Evolutionary conservation across 2,113 vertebrate species (phyloP).

Genomic region (Rhinoptilus africanus): DNA sequence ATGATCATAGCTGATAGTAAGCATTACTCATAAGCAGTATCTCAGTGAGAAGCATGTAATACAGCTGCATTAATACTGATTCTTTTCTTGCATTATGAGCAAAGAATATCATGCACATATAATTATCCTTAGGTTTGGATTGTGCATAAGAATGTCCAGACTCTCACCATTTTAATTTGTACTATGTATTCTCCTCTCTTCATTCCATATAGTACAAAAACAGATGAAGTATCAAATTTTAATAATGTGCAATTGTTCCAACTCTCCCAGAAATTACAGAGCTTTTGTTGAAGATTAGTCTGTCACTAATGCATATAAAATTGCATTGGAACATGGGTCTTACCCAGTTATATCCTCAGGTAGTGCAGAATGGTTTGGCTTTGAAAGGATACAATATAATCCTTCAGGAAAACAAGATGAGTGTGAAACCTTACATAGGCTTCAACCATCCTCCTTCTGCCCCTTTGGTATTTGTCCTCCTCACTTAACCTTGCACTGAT

Average conservation of each 20-base stretch:
- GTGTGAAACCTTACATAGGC: rapidly evolving
- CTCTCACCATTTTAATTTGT: neutral
- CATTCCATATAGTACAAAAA: neutral
- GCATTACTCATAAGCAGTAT: neutral
- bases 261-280: neutral
- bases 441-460: neutral
- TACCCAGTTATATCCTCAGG: neutral
- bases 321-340: neutral
- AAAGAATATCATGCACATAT: neutral
- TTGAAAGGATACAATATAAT: neutral
- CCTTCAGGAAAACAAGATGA: neutral
- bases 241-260: neutral
- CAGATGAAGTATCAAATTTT: neutral
- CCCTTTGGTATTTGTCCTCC: neutral
- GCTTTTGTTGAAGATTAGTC: neutral
- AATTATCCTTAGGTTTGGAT: neutral
- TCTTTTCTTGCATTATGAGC: neutral
- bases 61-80: neutral
- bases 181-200: neutral
- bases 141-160: neutral
- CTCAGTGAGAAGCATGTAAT: neutral
- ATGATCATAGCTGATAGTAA: neutral
- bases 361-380: neutral
- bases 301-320: neutral
- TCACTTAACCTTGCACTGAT: neutral